These are phyloP conservation scores for Eristalis tenax DNA, from an alignment of 2,888 invertebrate species.

Conservation along the genomic window DNA sequence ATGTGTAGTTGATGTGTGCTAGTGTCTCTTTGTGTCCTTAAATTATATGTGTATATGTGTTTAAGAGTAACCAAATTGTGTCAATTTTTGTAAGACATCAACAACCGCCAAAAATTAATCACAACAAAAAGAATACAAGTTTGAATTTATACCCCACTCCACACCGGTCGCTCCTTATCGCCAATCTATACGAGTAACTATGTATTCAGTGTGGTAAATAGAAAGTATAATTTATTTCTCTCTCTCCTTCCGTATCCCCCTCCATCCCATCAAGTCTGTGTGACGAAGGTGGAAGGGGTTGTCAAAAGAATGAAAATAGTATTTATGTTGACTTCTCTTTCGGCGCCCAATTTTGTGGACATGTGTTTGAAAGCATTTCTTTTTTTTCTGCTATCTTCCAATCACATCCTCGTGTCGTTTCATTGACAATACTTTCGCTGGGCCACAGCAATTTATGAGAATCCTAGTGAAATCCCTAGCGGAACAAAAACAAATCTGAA, in stretches of 20 bases:
- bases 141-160: neutral
- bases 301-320: neutral
- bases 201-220: slow-evolving; percentile 43
- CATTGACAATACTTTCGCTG: slow-evolving; percentile 14
- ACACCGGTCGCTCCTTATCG: neutral
- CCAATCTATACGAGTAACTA: neutral
- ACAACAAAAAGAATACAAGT: neutral
- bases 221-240: neutral
- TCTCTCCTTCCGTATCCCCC: no score
- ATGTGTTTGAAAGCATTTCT: slow-evolving; percentile 32
- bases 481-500: neutral
- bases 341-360: slow-evolving; percentile 54
- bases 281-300: neutral
- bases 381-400: neutral
- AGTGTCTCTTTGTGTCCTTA: slow-evolving; percentile 17
- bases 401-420: slow-evolving; percentile 9
- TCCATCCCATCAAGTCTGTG: neutral
- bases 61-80: slow-evolving; percentile 30
- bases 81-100: slow-evolving; percentile 39
- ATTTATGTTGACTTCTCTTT: slow-evolving; percentile 13
- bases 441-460: slow-evolving; percentile 29
- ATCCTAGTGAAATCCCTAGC: slow-evolving; percentile 10
- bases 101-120: slow-evolving; percentile 41
- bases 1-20: neutral
- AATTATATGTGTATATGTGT: slow-evolving; percentile 22